Evolutionary conservation across 2,113 vertebrate species (phyloP).

Genomic region (Larimichthys polyactis): DNA sequence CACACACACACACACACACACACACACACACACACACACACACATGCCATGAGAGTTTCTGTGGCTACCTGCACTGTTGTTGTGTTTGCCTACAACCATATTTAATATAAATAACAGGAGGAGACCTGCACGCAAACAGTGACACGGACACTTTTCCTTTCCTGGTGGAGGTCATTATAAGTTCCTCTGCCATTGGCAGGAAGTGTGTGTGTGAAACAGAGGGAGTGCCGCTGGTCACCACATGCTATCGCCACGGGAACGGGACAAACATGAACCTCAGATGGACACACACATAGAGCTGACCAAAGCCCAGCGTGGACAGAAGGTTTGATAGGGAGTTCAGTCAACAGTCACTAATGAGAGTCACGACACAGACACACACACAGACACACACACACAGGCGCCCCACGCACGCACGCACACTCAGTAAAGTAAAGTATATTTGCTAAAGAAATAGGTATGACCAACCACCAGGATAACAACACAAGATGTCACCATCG

Average conservation of each 20-base stretch:
- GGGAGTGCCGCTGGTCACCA: constrained; percentile 57
- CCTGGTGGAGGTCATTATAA: constrained; percentile 68
- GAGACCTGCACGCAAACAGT: constrained; percentile 39
- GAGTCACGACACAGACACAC: constrained; percentile 67
- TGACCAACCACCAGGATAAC: not conserved
- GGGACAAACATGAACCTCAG: constrained; percentile 63
- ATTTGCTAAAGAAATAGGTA: not conserved
- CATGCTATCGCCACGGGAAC: constrained; percentile 57
- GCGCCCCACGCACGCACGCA: too few relatives aligned
- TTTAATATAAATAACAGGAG: constrained; percentile 72
- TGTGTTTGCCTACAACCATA: constrained; percentile 45
- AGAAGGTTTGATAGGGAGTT: constrained; percentile 64
- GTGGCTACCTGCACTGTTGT: constrained; percentile 2
- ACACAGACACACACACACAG: not conserved
- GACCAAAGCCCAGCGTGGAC: constrained; percentile 68
- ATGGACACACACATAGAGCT: constrained; percentile 38
- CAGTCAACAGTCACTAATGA: constrained; percentile 60
- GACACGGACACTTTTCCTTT: constrained; percentile 57
- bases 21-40: constrained; percentile 23
- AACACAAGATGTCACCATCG: not conserved
- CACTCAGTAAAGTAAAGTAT: not conserved
- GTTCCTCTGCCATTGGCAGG: constrained; percentile 62
- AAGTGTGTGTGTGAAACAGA: constrained; percentile 67
- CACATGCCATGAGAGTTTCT: constrained; percentile 1
- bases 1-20: constrained; percentile 9